Evolutionary conservation across 1,140 invertebrate species (phyloP).

Genomic region (Probaryconus sp.): DNA sequence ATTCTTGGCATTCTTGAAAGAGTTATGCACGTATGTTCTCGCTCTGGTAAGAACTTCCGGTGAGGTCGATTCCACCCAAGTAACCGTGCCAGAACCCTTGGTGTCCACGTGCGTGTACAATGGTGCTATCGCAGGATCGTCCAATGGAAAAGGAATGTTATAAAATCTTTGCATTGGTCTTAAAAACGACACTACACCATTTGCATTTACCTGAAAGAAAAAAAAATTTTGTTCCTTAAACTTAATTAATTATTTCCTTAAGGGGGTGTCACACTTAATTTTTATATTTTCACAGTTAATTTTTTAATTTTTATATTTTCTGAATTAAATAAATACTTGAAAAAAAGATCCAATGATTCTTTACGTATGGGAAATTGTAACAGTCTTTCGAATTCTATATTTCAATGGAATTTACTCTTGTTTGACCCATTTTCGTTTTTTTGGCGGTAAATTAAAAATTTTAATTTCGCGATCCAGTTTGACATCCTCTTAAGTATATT

Average conservation of each 20-base stretch:
- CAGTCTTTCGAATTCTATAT: too few relatives aligned
- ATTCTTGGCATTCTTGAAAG: constrained; percentile 83
- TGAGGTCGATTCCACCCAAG: constrained; percentile 87
- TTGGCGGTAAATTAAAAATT: too few relatives aligned
- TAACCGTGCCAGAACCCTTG: constrained; percentile 84
- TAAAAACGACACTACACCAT: constrained; percentile 93
- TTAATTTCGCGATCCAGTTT: too few relatives aligned
- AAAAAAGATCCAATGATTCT: too few relatives aligned
- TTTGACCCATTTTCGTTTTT: too few relatives aligned
- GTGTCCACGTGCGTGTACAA: constrained; percentile 95
- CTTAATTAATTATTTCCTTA: background rate
- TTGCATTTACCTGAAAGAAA: constrained; percentile 93
- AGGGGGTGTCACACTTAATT: background rate
- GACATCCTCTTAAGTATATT: too few relatives aligned
- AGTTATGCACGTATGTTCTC: constrained; percentile 82
- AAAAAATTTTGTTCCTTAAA: background rate
- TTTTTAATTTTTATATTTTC: too few relatives aligned
- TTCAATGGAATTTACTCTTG: too few relatives aligned
- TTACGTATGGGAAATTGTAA: too few relatives aligned
- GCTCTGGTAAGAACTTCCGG: constrained; percentile 82
- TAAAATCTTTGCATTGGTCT: constrained; percentile 90
- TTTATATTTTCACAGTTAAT: too few relatives aligned
- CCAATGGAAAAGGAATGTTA: constrained; percentile 93
- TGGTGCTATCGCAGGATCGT: constrained; percentile 92
- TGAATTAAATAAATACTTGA: too few relatives aligned